phyloP scores from a whole-genome alignment of 2,113 vertebrate genomes.

The Macquaria ambigua region DNA sequence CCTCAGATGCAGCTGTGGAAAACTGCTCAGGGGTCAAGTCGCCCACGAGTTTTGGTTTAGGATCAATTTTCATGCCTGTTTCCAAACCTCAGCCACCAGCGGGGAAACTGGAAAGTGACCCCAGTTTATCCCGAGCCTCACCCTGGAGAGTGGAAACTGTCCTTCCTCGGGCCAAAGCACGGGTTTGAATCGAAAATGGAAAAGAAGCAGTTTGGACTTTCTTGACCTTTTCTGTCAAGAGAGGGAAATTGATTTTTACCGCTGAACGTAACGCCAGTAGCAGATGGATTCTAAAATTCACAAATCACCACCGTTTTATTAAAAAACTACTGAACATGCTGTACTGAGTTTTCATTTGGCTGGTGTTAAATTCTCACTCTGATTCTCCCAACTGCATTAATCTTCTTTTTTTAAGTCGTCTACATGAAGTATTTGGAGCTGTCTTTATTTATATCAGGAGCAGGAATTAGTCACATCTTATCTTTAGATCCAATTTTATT shows the following conservation, averaged over 20 bases:
- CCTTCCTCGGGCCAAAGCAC: slow-evolving; percentile 26
- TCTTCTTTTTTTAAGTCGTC: neutral
- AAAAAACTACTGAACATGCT: neutral
- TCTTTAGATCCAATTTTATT: neutral
- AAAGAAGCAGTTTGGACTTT: slow-evolving; percentile 21
- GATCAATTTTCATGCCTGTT: slow-evolving; percentile 59
- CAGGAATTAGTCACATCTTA: neutral
- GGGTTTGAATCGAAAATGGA: slow-evolving; percentile 11
- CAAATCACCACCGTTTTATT: neutral
- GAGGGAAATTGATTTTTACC: slow-evolving; percentile 13
- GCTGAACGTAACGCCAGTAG: neutral
- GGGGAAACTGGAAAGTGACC: slow-evolving; percentile 54
- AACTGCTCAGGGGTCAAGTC: slow-evolving; percentile 54
- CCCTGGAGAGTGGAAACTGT: slow-evolving; percentile 53
- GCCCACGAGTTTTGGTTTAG: slow-evolving; percentile 53
- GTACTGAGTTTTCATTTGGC: neutral
- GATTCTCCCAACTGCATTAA: neutral
- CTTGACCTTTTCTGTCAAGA: slow-evolving; percentile 14
- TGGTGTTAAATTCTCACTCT: neutral
- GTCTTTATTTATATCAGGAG: too few species aligned
- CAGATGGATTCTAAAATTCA: neutral
- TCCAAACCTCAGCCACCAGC: slow-evolving; percentile 53
- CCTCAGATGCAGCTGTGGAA: slow-evolving; percentile 64
- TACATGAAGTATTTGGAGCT: too few species aligned
- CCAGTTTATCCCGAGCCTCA: slow-evolving; percentile 47